phyloP scores from a whole-genome alignment of 2,888 invertebrate species.

The Vesta saturnalis region DNA sequence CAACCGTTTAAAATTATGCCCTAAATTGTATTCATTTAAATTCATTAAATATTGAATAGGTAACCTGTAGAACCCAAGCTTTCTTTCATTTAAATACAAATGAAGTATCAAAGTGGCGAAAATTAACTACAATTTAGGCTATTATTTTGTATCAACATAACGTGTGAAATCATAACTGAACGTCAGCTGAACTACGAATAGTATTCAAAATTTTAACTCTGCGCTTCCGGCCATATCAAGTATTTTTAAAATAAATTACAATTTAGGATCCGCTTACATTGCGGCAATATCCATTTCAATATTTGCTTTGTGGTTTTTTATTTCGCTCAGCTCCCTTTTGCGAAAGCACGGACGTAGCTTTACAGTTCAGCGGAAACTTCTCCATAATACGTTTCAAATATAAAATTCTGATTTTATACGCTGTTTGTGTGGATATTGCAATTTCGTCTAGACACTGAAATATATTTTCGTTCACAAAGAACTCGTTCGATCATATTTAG shows the following conservation, averaged over 20 bases:
- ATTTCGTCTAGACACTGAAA: constrained; percentile 31
- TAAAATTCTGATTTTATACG: constrained; percentile 43
- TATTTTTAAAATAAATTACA: constrained; percentile 55
- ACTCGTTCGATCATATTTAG: constrained; percentile 29
- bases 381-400: constrained; percentile 41
- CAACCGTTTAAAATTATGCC: no score
- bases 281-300: constrained; percentile 50
- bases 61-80: no score
- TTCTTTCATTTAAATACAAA: no score
- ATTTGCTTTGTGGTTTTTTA: constrained; percentile 46
- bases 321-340: constrained; percentile 39
- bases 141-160: constrained; percentile 55
- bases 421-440: constrained; percentile 36
- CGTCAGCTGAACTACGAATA: constrained; percentile 53
- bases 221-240: constrained; percentile 45
- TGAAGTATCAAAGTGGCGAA: constrained; percentile 25
- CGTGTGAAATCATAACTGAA: constrained; percentile 56
- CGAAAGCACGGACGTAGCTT: constrained; percentile 38
- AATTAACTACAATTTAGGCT: constrained; percentile 35
- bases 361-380: constrained; percentile 42
- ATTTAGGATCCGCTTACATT: constrained; percentile 48
- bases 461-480: constrained; percentile 29
- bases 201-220: constrained; percentile 45
- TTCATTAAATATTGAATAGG: no score
- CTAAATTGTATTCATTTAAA: no score